A percentile compares a stretch with the other conserved stretches of the same genome.
These are phyloP conservation scores for Tetramorium alpestre DNA, from an alignment of 1,140 invertebrate species.

Conservation along the genomic window DNA sequence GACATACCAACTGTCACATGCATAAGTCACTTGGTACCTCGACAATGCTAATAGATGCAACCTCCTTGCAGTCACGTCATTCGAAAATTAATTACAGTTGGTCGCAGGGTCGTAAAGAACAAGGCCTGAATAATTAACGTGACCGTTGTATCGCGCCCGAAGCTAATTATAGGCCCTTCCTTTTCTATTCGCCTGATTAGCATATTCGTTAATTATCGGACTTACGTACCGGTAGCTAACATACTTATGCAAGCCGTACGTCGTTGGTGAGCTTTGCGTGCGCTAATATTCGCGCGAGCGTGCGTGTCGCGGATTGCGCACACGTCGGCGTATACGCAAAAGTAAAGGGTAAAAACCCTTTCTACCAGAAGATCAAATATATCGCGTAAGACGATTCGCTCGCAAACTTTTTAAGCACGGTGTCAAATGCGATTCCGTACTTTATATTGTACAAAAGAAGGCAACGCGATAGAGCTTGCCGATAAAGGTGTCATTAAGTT, in stretches of 20 bases:
- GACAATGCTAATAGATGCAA: slow-evolving; percentile 77
- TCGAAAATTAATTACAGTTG: slow-evolving; percentile 80
- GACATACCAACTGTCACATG: slow-evolving; percentile 67
- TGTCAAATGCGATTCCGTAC: slow-evolving; percentile 20
- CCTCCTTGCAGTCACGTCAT: slow-evolving; percentile 80
- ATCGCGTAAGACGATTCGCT: slow-evolving; percentile 47
- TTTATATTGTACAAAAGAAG: slow-evolving; percentile 16
- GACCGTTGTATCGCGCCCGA: slow-evolving; percentile 73
- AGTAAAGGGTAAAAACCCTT: slow-evolving; percentile 43
- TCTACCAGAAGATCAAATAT: slow-evolving; percentile 26
- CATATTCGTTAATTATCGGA: slow-evolving; percentile 80
- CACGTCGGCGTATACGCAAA: slow-evolving; percentile 23
- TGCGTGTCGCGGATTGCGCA: slow-evolving; percentile 66
- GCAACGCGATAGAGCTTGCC: slow-evolving; percentile 20
- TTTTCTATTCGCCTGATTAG: slow-evolving; percentile 77
- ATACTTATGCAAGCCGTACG: slow-evolving; percentile 54
- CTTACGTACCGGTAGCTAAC: slow-evolving; percentile 55
- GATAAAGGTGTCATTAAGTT: slow-evolving; percentile 59
- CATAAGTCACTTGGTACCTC: slow-evolving; percentile 71
- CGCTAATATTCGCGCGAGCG: slow-evolving; percentile 67
- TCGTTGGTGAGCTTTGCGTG: slow-evolving; percentile 66
- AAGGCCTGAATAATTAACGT: slow-evolving; percentile 81
- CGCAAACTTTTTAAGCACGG: slow-evolving; percentile 16
- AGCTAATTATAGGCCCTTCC: slow-evolving; percentile 79
- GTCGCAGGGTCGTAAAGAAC: slow-evolving; percentile 75